A percentile compares a stretch with the other conserved stretches of the same genome.
Evolutionary conservation across 2,797 vertebrate genomes (phyloP).

Genomic region (Spizella passerina): DNA sequence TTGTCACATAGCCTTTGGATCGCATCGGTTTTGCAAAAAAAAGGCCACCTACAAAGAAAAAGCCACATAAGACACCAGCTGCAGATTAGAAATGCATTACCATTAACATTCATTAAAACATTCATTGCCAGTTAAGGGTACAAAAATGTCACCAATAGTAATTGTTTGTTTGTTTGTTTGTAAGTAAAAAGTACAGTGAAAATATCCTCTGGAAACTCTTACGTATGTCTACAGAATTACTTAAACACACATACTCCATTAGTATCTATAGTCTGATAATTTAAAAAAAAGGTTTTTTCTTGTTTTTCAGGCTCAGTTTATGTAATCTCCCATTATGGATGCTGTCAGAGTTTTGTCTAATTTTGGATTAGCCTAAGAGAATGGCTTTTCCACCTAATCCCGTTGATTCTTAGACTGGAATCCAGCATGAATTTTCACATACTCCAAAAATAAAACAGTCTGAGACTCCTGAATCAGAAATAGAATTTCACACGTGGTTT

Average conservation of each 20-base stretch:
- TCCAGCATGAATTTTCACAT: neutral
- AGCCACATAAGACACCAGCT: neutral
- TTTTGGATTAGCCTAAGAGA: neutral
- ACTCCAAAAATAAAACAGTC: neutral
- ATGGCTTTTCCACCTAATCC: neutral
- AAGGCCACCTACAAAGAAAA: slow-evolving; percentile 85
- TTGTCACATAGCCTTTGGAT: slow-evolving; percentile 94
- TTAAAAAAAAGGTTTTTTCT: neutral
- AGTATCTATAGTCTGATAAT: neutral
- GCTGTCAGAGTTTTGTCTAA: neutral
- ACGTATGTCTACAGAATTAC: neutral
- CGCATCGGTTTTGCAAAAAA: slow-evolving; percentile 99
- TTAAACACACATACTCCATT: neutral
- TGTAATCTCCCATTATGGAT: neutral
- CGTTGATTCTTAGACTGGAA: neutral
- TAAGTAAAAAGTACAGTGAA: neutral
- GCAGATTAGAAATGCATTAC: neutral
- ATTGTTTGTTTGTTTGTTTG: neutral
- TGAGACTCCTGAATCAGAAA: neutral
- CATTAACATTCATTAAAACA: neutral
- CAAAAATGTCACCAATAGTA: neutral
- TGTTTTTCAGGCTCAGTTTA: neutral
- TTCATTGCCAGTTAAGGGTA: neutral
- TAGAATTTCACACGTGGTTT: neutral
- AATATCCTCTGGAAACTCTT: neutral